phyloP scores from a whole-genome alignment of 2,797 vertebrate species.

The Takifugu rubripes region DNA sequence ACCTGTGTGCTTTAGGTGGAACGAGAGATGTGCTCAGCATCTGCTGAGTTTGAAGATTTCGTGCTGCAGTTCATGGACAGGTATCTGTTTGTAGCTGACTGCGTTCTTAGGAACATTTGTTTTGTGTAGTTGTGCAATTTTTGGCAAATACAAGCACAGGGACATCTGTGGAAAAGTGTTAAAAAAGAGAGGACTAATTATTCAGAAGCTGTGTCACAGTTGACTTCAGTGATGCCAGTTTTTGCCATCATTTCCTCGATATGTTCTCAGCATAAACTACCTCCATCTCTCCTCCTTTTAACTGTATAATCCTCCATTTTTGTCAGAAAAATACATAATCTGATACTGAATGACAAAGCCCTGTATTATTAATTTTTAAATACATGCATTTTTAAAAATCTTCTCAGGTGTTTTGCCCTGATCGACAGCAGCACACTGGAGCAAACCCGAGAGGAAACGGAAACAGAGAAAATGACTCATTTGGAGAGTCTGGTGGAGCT shows the following conservation, averaged over 20 bases:
- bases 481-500: conserved; percentile 94
- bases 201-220: too few relatives aligned
- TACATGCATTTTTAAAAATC: not conserved
- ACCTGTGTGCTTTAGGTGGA: conserved; percentile 79
- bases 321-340: not conserved
- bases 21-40: conserved; percentile 92
- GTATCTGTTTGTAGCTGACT: conserved; percentile 54
- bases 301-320: too few relatives aligned
- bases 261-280: too few relatives aligned
- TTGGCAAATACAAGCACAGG: too few relatives aligned
- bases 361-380: not conserved
- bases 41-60: conserved; percentile 98
- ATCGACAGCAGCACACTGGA: conserved; percentile 97
- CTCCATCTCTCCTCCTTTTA: too few relatives aligned
- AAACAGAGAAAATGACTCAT: conserved; percentile 98
- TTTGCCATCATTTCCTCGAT: too few relatives aligned
- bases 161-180: too few relatives aligned
- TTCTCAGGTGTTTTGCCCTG: conserved; percentile 81
- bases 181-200: too few relatives aligned
- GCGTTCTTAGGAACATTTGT: not conserved
- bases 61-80: conserved; percentile 98
- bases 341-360: not conserved
- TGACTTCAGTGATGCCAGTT: too few relatives aligned
- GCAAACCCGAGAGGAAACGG: conserved; percentile 94
- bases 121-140: too few relatives aligned